Evolutionary conservation across 2,888 invertebrate species (phyloP).

Genomic region (Drosophila formosana): DNA sequence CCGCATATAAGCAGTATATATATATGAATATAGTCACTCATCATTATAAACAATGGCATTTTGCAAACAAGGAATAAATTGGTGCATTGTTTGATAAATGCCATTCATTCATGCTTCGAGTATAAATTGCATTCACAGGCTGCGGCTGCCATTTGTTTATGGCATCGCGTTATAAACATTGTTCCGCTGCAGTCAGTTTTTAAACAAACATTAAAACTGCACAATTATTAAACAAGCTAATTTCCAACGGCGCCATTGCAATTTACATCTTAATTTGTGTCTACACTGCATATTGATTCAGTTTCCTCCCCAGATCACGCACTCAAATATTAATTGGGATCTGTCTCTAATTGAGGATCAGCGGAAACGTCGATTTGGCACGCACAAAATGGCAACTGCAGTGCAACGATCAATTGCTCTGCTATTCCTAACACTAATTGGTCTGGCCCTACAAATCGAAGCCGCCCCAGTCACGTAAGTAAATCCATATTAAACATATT

Average conservation of each 20-base stretch:
- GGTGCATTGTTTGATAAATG: constrained; percentile 37
- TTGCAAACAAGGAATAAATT: constrained; percentile 63
- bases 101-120: constrained; percentile 10
- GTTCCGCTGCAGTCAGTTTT: constrained; percentile 22
- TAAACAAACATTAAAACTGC: constrained; percentile 4
- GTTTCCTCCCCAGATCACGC: constrained; percentile 50
- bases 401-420: constrained; percentile 66
- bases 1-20: constrained; percentile 3
- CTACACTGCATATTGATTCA: constrained; percentile 22
- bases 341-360: constrained; percentile 57
- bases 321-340: constrained; percentile 32
- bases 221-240: neutral
- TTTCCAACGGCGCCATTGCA: constrained; percentile 31
- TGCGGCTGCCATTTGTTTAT: constrained; percentile 49
- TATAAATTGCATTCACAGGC: constrained; percentile 21
- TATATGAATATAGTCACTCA: neutral
- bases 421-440: constrained; percentile 79
- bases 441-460: constrained; percentile 63
- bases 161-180: constrained; percentile 38
- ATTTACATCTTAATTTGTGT: constrained; percentile 20
- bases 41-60: constrained; percentile 42
- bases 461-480: constrained; percentile 77
- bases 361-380: constrained; percentile 27
- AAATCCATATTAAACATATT: neutral
- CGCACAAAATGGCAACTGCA: constrained; percentile 44